Evolutionary conservation across 2,888 invertebrate genomes (phyloP).

Genomic region (Troides helena): DNA sequence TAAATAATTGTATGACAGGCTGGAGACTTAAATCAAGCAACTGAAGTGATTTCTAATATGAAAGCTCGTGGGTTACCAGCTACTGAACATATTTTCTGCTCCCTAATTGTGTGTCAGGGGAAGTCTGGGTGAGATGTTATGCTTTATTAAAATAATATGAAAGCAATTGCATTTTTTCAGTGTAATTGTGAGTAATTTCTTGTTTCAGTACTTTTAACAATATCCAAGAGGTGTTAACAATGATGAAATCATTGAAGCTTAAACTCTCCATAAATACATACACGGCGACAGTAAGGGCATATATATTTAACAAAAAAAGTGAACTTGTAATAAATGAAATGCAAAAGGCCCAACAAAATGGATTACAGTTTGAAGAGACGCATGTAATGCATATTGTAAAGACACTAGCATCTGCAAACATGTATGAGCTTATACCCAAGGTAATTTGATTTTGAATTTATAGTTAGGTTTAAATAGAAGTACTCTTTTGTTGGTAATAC

Average conservation of each 20-base stretch:
- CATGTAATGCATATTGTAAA: slow-evolving; percentile 76
- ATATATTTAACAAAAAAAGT: slow-evolving; percentile 69
- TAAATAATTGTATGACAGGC: slow-evolving; percentile 45
- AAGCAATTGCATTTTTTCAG: not conserved
- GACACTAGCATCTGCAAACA: slow-evolving; percentile 50
- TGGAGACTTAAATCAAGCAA: slow-evolving; percentile 80
- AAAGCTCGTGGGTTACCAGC: slow-evolving; percentile 74
- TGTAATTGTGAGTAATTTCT: not conserved
- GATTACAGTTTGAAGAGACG: slow-evolving; percentile 56
- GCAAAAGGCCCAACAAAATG: slow-evolving; percentile 46
- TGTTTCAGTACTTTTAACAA: slow-evolving; percentile 56
- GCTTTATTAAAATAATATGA: not conserved
- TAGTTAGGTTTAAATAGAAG: not conserved
- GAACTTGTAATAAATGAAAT: slow-evolving; percentile 58
- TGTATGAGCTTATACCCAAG: slow-evolving; percentile 46
- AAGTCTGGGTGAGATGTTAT: slow-evolving; percentile 66
- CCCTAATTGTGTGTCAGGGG: slow-evolving; percentile 81
- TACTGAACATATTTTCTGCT: slow-evolving; percentile 80
- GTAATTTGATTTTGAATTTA: not conserved
- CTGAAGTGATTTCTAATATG: slow-evolving; percentile 81
- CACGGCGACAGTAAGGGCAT: slow-evolving; percentile 70
- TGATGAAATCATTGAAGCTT: slow-evolving; percentile 81
- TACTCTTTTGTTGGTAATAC: not conserved
- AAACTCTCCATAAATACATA: slow-evolving; percentile 70
- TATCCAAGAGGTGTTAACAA: slow-evolving; percentile 73